Evolutionary conservation across 2,797 vertebrate genomes (phyloP).

Genomic region (Leuciscus waleckii): DNA sequence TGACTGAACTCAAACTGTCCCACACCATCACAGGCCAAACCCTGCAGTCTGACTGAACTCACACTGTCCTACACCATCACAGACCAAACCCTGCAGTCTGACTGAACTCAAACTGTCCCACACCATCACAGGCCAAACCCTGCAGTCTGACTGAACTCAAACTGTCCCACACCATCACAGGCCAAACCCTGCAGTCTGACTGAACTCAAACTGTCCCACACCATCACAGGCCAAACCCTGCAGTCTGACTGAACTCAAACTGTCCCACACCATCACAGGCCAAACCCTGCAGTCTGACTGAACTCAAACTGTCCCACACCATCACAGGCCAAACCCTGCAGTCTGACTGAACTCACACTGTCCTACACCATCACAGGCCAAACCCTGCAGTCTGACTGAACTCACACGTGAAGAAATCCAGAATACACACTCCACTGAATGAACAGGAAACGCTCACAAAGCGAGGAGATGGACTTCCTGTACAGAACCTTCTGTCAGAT

Average conservation of each 20-base stretch:
- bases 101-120: neutral
- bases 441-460: slow-evolving; percentile 18
- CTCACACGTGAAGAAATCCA: neutral
- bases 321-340: neutral
- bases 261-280: neutral
- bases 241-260: neutral
- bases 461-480: slow-evolving; percentile 13
- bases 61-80: neutral
- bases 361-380: neutral
- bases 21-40: neutral
- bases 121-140: neutral
- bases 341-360: neutral
- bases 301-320: neutral
- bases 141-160: neutral
- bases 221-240: neutral
- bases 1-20: neutral
- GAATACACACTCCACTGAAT: neutral
- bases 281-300: neutral
- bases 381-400: neutral
- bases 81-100: neutral
- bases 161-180: neutral
- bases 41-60: neutral
- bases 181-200: neutral
- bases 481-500: neutral
- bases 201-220: neutral